Evolutionary conservation across 2,113 vertebrate genomes (phyloP).

Genomic region (Hemibates koningsi): DNA sequence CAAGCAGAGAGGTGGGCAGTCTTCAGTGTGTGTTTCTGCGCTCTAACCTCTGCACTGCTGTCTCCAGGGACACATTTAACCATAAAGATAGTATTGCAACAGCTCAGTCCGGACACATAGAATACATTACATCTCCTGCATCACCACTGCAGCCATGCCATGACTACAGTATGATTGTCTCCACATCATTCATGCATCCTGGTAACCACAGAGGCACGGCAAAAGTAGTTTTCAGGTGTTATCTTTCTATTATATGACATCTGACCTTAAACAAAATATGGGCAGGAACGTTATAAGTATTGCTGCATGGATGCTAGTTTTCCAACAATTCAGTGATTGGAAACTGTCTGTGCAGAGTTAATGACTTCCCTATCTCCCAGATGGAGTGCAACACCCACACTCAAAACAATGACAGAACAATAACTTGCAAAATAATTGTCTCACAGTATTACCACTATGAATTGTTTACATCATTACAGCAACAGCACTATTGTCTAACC

Average conservation of each 20-base stretch:
- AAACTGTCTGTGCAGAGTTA: constrained; percentile 40
- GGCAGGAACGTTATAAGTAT: constrained; percentile 9
- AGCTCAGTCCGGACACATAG: constrained; percentile 17
- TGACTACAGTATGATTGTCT: not conserved
- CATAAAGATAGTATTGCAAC: constrained; percentile 39
- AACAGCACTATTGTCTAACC: not conserved
- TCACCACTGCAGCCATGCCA: not conserved
- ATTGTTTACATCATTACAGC: constrained; percentile 47
- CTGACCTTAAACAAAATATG: constrained; percentile 44
- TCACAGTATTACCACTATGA: constrained; percentile 1
- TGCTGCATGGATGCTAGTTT: constrained; percentile 12
- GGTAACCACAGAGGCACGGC: not conserved
- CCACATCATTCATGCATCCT: not conserved
- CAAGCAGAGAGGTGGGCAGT: constrained; percentile 36
- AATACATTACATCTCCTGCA: constrained; percentile 21
- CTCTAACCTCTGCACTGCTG: constrained; percentile 38
- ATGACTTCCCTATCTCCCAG: constrained; percentile 53
- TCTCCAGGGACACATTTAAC: constrained; percentile 19
- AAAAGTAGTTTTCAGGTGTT: not conserved
- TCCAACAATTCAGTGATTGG: constrained; percentile 35
- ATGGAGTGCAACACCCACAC: constrained; percentile 50
- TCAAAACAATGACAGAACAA: constrained; percentile 46
- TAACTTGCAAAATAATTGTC: constrained; percentile 17
- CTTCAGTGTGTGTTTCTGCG: constrained; percentile 20
- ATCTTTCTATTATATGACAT: constrained; percentile 2